phyloP scores from a whole-genome alignment of 2,113 vertebrate genomes.

The Perognathus longimembris region DNA sequence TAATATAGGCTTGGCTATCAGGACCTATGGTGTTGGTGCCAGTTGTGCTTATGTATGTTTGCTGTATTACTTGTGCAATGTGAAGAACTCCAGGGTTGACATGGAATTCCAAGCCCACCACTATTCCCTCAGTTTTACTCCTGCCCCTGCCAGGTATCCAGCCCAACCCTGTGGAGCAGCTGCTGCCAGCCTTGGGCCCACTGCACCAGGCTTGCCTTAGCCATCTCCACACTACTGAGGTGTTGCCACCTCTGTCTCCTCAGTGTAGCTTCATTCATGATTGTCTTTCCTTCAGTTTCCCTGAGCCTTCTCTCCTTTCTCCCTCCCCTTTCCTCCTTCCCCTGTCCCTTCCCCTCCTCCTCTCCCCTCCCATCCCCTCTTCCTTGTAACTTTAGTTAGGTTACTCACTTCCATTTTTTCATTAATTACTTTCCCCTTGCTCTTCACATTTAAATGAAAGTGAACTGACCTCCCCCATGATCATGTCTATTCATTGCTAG shows the following conservation, averaged over 20 bases:
- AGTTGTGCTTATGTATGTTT: not conserved
- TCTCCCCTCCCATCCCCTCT: not conserved
- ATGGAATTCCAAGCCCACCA: not conserved
- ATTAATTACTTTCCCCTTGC: not conserved
- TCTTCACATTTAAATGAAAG: not conserved
- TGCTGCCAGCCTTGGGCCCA: not conserved
- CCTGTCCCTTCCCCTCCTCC: too few species aligned
- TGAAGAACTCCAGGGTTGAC: not conserved
- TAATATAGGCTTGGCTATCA: not conserved
- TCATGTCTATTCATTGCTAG: not conserved
- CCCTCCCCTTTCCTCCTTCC: too few species aligned
- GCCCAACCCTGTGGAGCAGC: not conserved
- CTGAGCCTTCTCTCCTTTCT: not conserved
- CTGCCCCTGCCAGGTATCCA: not conserved
- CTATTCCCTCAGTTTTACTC: rapidly evolving
- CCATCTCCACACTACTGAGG: not conserved
- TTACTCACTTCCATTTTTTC: not conserved
- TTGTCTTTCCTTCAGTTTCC: not conserved
- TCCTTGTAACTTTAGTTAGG: not conserved
- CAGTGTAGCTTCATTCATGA: not conserved
- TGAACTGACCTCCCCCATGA: not conserved
- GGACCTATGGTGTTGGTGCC: too few species aligned
- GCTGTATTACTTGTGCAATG: not conserved
- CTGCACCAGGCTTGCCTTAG: not conserved
- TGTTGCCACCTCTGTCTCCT: not conserved